Base-by-base conservation (phyloP, 2,113 vertebrate species). In the Pavo muticus region DNA sequence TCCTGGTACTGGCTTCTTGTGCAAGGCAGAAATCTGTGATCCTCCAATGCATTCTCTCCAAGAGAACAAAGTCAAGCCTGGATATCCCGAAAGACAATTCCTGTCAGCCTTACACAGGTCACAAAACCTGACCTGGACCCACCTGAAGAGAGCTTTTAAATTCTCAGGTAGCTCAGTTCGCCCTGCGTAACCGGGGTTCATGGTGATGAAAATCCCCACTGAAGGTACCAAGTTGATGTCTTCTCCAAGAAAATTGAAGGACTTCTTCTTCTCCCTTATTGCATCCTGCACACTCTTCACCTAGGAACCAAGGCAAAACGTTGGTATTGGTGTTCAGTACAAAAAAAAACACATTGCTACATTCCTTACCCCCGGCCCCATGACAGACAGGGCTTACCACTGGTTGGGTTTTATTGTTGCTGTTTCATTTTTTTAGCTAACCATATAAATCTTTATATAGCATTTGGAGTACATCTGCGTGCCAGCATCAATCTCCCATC, bases 221-320 rank as follows among this genome's bases (percentile, higher is more conserved):
- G 99, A 98, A 5, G 98, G 98, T 29, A 98, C 97, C 45, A 99
- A 97, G 52, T 94, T 98, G 72, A 99, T 99, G 44, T 99, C 98
- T 90, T 99, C 99, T 9, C 99, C 99, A 94, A 99, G 98, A 91
- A 99, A 99, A 97, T 91, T 98, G 95, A 99, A 99, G n/a, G 96
- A 93, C 80, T 97, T 97, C 90, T 99, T 99, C 97, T 98, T 99
- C 87, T 99, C 98, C 70, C 99, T 97, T 76, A 99, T 98, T 40
- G 99, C 99, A 89, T 99, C 99, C 94, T 99, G 99, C 93, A 99
- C 99, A 59, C 99, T 98, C 97, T 99, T 99, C 27, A 99, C 99
- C 99, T 99, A 77, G 74, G 89, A 86, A 45, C 10, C 69, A n/a
- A 50, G 74, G 39, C 68, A 76, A 24, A 1, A 2, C 18, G 42